A percentile compares a stretch with the other conserved stretches of the same genome.
These are phyloP conservation scores for Lineus longissimus DNA, from an alignment of 1,140 invertebrate genomes.

Conservation along the genomic window DNA sequence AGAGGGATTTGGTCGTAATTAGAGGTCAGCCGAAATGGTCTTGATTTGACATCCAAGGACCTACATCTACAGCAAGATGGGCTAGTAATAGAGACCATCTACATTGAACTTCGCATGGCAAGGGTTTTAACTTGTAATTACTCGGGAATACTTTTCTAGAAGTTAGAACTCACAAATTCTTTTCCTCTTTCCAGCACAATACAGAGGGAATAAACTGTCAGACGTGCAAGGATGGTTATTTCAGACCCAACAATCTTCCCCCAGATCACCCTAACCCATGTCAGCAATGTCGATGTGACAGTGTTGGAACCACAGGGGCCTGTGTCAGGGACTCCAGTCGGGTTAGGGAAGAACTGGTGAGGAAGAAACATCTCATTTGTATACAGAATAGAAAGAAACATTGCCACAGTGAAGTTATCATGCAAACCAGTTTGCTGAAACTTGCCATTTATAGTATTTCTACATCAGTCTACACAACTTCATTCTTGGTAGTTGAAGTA, in stretches of 20 bases:
- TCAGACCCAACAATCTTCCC: slow-evolving; percentile 72
- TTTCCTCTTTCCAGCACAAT: slow-evolving; percentile 62
- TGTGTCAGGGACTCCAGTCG: slow-evolving; percentile 61
- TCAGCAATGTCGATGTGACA: slow-evolving; percentile 70
- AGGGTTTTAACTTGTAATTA: too few species aligned
- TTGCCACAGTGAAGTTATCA: neutral
- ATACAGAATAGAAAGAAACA: too few species aligned
- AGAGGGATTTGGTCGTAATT: too few species aligned
- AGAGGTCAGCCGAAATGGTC: too few species aligned
- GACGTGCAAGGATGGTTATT: slow-evolving; percentile 81
- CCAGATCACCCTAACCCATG: slow-evolving; percentile 78
- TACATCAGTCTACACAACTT: too few species aligned
- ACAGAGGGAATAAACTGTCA: slow-evolving; percentile 98
- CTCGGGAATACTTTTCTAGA: too few species aligned
- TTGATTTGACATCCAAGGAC: too few species aligned
- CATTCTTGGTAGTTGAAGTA: too few species aligned
- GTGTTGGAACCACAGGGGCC: slow-evolving; percentile 80
- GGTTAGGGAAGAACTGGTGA: slow-evolving; percentile 33
- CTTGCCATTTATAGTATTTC: neutral
- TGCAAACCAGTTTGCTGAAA: neutral
- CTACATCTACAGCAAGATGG: too few species aligned
- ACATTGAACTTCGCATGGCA: too few species aligned
- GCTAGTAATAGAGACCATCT: too few species aligned
- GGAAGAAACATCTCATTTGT: neutral
- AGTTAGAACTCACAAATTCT: too few species aligned